Base-by-base conservation (phyloP, 2,113 vertebrate species). In the Clinocottus analis region DNA sequence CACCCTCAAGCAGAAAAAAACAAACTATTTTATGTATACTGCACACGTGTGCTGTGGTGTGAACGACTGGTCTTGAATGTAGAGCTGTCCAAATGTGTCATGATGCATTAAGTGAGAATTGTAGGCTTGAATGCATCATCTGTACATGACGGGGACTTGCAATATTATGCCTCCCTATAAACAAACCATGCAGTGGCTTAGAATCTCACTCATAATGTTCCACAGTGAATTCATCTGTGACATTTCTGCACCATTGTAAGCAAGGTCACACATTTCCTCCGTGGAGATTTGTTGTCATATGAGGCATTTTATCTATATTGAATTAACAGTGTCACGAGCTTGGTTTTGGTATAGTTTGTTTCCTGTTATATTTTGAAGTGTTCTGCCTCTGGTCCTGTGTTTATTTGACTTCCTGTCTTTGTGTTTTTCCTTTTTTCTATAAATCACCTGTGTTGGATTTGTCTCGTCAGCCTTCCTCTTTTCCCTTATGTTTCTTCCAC, bases 261-360 rank as follows among this genome's bases (percentile, higher is more conserved):
- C 23, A 82, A 74, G 66, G 60, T 75, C 56, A 35, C 78, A 19
- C 61, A 29, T 72, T 29, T 13, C 29, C 23, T 80, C 47, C 45
- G 33, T 58, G 9, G 33, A 55, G 58, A 67, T 72, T 17, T 23
- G 75, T 59, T 75, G 78, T 23, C 37, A 70, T 19, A 25, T 23
- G 16, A 45, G n/a, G 69, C 7, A 45, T 72, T 68, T n/a, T 65
- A 23, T 23, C 37, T 56, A 19, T 56, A 37, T 73, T 75, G 27
- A 82, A 72, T 79, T 76, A 68, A 74, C 53, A 56, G 53, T 55
- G 53, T 27, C 51, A 25, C 45, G 2, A 55, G 23, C 53, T 56
- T 13, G 53, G 23, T 55, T 55, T 55, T 12, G 10, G n/a, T 11
- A 4, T 55, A 12, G 10, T 25, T 56, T 27, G 23, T 56, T 56